Base-by-base conservation (phyloP, 2,797 vertebrate genomes). In the Meda fulgida region DNA sequence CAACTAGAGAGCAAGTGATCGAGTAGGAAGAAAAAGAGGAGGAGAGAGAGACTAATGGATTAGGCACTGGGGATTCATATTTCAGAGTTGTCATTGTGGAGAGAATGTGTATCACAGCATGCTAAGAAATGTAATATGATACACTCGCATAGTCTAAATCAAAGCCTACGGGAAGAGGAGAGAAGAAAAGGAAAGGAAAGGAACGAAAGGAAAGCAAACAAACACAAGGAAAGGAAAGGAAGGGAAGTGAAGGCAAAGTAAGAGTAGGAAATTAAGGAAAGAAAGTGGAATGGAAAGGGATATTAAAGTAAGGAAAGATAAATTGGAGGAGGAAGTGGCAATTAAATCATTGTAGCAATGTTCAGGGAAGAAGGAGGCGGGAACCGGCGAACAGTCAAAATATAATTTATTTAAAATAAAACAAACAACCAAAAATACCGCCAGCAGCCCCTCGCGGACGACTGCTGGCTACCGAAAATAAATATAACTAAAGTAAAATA, bases 61-160 rank as follows among this genome's bases (percentile, higher is more conserved):
- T 84, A 86, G 84, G 88, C 86, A 63, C 89, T 85, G 9, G 88
- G 87, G 89, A 86, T 91, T 83, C 89, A 93, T 92, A 89, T 85
- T 91, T 94, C 92, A 94, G 79, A 78, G 55, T 76, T 79, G 83
- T 88, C 87, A 85, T 84, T 91, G 88, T 87, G 88, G 89, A 90
- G 67, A 65, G 78, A 67, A 81, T 91, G 85, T 85, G 71, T 92
- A 80, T 92, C 87, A 88, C 80, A 86, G 81, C 72, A 86, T 40
- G 81, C 66, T 79, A 65, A 89, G 83, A 88, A 90, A 83, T 48
- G 34, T 69, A 53, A 86, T 82, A 71, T 67, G 90, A 91, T 89
- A 79, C 91, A 40, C 81, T 73, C 46, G 77, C 87, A 84, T 81
- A 85, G 86, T 90, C 58, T 89, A 46, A 79, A 46, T 58, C 71